A percentile compares a stretch with the other conserved stretches of the same genome.
Conservation (phyloP, 2,888 invertebrate species). For the Zaprionus lineosus region DNA sequence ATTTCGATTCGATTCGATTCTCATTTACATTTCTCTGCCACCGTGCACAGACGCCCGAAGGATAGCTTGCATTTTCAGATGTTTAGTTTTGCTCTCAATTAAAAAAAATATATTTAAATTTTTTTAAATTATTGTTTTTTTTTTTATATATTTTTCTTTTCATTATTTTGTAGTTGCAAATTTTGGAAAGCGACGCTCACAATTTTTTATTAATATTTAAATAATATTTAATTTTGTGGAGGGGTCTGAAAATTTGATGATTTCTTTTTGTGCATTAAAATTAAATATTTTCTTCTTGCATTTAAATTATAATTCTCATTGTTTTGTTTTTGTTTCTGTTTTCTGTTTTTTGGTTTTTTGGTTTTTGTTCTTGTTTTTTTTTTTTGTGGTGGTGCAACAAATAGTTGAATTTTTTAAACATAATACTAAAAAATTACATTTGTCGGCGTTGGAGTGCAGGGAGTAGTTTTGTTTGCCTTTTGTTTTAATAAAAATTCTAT, state of each 20-base stretch:
- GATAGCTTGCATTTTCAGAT: too few species aligned
- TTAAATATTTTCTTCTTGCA: too few species aligned
- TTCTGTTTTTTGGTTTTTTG: constrained; percentile 1
- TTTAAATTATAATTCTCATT: too few species aligned
- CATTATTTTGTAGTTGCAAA: constrained; percentile 60
- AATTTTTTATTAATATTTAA: neutral
- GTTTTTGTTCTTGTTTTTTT: constrained; percentile 9
- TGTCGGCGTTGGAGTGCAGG: constrained; percentile 72
- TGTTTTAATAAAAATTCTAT: constrained; percentile 61
- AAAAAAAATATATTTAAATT: constrained; percentile 51
- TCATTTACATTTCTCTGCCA: too few species aligned
- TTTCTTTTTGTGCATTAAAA: too few species aligned
- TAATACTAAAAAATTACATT: constrained; percentile 73
- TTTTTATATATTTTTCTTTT: constrained; percentile 8
- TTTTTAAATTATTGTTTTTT: constrained; percentile 25
- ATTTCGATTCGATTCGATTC: too few species aligned
- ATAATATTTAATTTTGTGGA: neutral
- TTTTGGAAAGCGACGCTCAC: constrained; percentile 1
- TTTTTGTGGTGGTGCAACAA: constrained; percentile 62
- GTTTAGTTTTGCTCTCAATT: too few species aligned
- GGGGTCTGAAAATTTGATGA: too few species aligned
- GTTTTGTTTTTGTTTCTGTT: constrained; percentile 15
- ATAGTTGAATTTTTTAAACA: constrained; percentile 65
- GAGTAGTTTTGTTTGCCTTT: constrained; percentile 41
- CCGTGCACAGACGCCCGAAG: too few species aligned